Conservation (phyloP, 1,140 invertebrate genomes). For the Drosophila nebulosa region DNA sequence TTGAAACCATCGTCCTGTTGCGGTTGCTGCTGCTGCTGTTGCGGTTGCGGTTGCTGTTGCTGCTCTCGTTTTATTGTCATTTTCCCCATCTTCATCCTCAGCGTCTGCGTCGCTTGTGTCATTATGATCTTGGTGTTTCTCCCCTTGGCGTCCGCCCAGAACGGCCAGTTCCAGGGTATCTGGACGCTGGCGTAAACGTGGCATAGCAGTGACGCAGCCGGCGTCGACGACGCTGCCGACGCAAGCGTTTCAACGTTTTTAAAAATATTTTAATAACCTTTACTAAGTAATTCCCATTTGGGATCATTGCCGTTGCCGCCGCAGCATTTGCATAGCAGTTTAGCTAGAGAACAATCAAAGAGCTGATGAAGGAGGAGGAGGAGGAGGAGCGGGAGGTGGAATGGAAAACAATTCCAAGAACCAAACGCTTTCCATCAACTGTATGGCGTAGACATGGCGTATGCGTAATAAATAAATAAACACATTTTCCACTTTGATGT, state of each 20-base stretch:
- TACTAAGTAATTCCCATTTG: conserved; percentile 36
- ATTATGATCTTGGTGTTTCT: neutral
- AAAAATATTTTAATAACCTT: neutral
- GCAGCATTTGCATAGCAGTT: neutral
- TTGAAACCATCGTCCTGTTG: conserved; percentile 48
- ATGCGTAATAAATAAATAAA: conserved; percentile 59
- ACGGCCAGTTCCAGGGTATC: conserved; percentile 71
- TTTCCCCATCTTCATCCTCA: neutral
- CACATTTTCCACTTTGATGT: conserved; percentile 26
- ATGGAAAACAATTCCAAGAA: neutral
- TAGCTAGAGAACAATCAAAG: neutral
- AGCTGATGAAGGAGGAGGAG: neutral
- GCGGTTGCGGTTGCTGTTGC: neutral
- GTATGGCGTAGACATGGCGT: conserved; percentile 34
- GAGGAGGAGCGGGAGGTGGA: neutral
- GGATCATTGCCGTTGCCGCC: conserved; percentile 22
- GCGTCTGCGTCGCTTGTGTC: neutral
- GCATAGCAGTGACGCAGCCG: neutral
- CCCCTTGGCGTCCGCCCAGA: conserved; percentile 23
- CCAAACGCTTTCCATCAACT: conserved; percentile 49
- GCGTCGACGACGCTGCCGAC: neutral
- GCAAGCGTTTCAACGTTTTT: neutral
- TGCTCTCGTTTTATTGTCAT: neutral
- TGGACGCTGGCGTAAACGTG: conserved; percentile 55
- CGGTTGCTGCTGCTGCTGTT: neutral